Conservation (phyloP, 2,888 invertebrate genomes). For the Anoplius nigerrimus region DNA sequence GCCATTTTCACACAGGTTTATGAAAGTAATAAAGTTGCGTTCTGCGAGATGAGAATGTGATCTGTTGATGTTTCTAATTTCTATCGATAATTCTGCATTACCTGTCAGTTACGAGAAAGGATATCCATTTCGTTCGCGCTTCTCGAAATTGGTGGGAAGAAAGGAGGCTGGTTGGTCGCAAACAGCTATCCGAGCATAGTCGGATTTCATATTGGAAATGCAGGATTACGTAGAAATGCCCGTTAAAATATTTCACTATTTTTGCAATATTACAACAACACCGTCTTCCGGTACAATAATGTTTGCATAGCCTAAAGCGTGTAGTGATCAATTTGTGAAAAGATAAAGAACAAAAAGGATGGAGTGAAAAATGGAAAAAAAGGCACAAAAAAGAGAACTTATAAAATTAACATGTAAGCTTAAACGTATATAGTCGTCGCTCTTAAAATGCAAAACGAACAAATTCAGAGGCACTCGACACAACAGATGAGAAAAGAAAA, state of each 20-base stretch:
- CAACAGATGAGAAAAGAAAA: slow-evolving; percentile 20
- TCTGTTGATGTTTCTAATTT: slow-evolving; percentile 50
- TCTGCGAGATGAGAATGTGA: slow-evolving; percentile 42
- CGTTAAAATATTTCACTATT: slow-evolving; percentile 61
- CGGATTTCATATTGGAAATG: slow-evolving; percentile 27
- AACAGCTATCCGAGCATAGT: too few relatives aligned
- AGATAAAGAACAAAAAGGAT: slow-evolving; percentile 20
- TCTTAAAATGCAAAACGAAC: slow-evolving; percentile 31
- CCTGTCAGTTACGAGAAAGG: too few relatives aligned
- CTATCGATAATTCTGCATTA: slow-evolving; percentile 44
- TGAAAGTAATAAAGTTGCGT: slow-evolving; percentile 56
- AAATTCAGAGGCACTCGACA: slow-evolving; percentile 35
- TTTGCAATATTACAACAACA: slow-evolving; percentile 67
- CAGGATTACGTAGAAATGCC: slow-evolving; percentile 55
- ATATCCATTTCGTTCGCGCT: too few relatives aligned
- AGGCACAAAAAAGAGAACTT: not conserved
- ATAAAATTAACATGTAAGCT: slow-evolving; percentile 49
- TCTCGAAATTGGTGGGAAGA: too few relatives aligned
- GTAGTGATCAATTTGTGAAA: slow-evolving; percentile 44
- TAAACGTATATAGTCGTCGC: slow-evolving; percentile 10
- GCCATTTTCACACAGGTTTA: slow-evolving; percentile 47
- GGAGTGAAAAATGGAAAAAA: too few relatives aligned
- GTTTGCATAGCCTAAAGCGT: slow-evolving; percentile 59
- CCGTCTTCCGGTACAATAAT: slow-evolving; percentile 71
- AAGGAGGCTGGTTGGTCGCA: too few relatives aligned